phyloP scores from a whole-genome alignment of 1,140 invertebrate species.

The Matsumurasca onukii region DNA sequence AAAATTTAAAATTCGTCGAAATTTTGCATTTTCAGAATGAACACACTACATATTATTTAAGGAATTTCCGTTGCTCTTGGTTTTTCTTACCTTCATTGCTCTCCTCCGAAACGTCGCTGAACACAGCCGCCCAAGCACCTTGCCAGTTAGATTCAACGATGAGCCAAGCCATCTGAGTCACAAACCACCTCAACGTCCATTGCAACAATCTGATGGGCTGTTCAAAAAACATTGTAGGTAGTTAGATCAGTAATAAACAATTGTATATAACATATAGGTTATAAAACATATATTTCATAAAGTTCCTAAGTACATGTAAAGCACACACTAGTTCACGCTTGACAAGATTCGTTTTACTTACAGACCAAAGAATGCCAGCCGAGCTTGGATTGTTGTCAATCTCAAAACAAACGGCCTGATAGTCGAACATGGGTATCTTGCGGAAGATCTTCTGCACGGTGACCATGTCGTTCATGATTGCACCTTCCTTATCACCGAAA shows the following conservation, averaged over 20 bases:
- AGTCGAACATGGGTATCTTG: slow-evolving; percentile 78
- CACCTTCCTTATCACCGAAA: slow-evolving; percentile 80
- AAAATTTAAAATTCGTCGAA: too few species aligned
- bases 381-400: slow-evolving; percentile 48
- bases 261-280: too few species aligned
- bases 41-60: too few species aligned
- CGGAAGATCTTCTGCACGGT: slow-evolving; percentile 72
- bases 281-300: too few species aligned
- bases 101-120: neutral
- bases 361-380: slow-evolving; percentile 47
- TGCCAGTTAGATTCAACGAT: slow-evolving; percentile 17
- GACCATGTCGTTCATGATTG: slow-evolving; percentile 77
- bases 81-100: too few species aligned
- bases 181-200: slow-evolving; percentile 23
- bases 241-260: too few species aligned
- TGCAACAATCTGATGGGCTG: slow-evolving; percentile 47
- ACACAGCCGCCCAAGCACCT: neutral
- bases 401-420: slow-evolving; percentile 73
- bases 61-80: too few species aligned
- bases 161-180: slow-evolving; percentile 33
- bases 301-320: neutral
- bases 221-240: slow-evolving; percentile 30
- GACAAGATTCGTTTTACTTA: too few species aligned
- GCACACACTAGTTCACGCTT: too few species aligned
- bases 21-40: too few species aligned